Base-by-base conservation (phyloP, 2,113 vertebrate genomes). In the Nansenia antarctica region DNA sequence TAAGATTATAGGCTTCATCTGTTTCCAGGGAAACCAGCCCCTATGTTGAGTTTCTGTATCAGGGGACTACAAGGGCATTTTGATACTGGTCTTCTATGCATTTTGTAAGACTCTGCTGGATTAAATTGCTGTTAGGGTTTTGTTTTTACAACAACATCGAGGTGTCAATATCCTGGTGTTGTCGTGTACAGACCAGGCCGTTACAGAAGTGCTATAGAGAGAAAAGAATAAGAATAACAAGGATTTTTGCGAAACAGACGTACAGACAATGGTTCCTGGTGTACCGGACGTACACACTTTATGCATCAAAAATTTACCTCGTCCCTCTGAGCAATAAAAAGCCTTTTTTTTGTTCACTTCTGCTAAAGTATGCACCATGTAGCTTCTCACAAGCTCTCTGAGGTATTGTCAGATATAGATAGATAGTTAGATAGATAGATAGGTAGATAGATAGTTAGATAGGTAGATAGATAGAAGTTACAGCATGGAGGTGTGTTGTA, bases 41-140 rank as follows among this genome's bases (percentile, higher is more conserved):
- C 7, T 9, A n/a, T 49, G 45, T n/a, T 18, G 55, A 26, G 27
- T 58, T 15, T 18, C 42, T 47, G 14, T n/a, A 47, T 58, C 29
- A 58, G 55, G 55, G 26, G 55, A 58, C 29, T 58, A 58, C 55
- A 58, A 58, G 55, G 55, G 55, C 55, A 58, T 58, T 58, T 58
- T 58, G 55, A 58, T 58, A 58, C 55, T 58, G 55, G 55, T 32
- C 29, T 15, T 58, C 55, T 58, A 58, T 58, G 55, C 55, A 58
- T 58, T 58, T 58, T 58, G 29, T 58, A 58, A 58, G 29, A 30
- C 29, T 49, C 7, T n/a, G 45, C 29, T 32, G 18, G 15, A 18
- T 32, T 58, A 30, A 1, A 18, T 32, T 49, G 15, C 45, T 20
- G 45, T 49, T 8, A n/a, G 45, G 20, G 45, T 49, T 49, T 49